Evolutionary conservation across 1,140 invertebrate genomes (phyloP).

Genomic region (Sitophilus oryzae): DNA sequence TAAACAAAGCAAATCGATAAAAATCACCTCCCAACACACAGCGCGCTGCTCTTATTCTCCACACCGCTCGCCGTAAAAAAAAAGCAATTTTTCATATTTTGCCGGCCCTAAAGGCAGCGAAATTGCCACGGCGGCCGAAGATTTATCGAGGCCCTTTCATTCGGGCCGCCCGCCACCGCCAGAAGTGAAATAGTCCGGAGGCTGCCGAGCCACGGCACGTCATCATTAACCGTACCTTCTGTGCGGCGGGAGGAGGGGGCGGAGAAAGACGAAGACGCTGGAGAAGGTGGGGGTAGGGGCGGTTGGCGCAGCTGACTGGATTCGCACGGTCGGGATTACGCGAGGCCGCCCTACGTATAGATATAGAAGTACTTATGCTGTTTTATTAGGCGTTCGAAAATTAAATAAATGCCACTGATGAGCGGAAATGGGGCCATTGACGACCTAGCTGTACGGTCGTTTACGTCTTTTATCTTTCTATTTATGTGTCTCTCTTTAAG

Average conservation of each 20-base stretch:
- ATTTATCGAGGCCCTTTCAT: slow-evolving; percentile 17
- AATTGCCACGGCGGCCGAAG: slow-evolving; percentile 18
- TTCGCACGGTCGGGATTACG: slow-evolving; percentile 22
- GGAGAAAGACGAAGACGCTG: not conserved
- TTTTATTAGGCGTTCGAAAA: not conserved
- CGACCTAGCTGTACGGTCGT: too few relatives aligned
- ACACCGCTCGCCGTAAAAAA: not conserved
- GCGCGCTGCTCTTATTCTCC: not conserved
- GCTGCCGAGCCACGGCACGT: slow-evolving; percentile 26
- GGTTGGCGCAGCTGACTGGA: slow-evolving; percentile 14
- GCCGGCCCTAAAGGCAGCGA: slow-evolving; percentile 22
- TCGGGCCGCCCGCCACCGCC: slow-evolving; percentile 14
- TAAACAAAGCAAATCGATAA: too few relatives aligned
- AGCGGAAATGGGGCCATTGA: not conserved
- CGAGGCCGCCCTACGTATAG: slow-evolving; percentile 18
- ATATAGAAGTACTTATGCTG: slow-evolving; percentile 15
- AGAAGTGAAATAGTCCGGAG: slow-evolving; percentile 28
- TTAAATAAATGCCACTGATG: not conserved
- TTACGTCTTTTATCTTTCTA: too few relatives aligned
- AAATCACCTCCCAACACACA: too few relatives aligned
- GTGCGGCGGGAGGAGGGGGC: not conserved
- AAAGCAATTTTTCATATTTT: slow-evolving; percentile 20
- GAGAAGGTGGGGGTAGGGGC: not conserved
- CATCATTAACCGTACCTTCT: slow-evolving; percentile 23
- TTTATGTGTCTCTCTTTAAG: too few relatives aligned